A percentile compares a stretch with the other conserved stretches of the same genome.
phyloP scores from a whole-genome alignment of 2,888 invertebrate species.

The Octodonta nipae region DNA sequence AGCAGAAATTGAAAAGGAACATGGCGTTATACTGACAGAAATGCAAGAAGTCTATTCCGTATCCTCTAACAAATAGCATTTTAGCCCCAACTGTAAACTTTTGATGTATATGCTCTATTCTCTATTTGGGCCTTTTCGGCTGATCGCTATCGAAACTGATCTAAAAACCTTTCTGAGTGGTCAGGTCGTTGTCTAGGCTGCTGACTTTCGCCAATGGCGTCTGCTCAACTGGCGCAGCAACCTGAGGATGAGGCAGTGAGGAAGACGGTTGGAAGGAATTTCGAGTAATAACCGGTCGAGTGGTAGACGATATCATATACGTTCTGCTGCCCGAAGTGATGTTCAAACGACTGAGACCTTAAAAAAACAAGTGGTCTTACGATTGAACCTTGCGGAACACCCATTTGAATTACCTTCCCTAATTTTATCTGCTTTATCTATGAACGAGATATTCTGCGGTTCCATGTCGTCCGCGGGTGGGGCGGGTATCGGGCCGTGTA shows the following conservation, averaged over 20 bases:
- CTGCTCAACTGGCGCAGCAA: constrained; percentile 20
- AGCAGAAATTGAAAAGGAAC: too few relatives aligned
- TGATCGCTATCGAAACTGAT: constrained; percentile 83
- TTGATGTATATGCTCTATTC: too few relatives aligned
- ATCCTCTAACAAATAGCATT: too few relatives aligned
- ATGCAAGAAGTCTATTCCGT: too few relatives aligned
- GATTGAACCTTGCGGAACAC: too few relatives aligned
- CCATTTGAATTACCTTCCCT: constrained; percentile 31
- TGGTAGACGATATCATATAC: constrained; percentile 80
- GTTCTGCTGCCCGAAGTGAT: constrained; percentile 80
- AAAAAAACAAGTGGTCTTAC: too few relatives aligned
- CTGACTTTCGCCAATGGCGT: constrained; percentile 37
- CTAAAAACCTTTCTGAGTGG: constrained; percentile 74
- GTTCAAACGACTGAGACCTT: constrained; percentile 62
- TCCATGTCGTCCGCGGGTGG: constrained; percentile 77
- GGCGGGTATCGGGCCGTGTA: constrained; percentile 48
- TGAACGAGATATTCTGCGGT: constrained; percentile 85
- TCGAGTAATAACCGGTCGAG: constrained; percentile 55
- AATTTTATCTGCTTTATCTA: constrained; percentile 47
- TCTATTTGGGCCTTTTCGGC: constrained; percentile 80
- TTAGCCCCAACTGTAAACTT: too few relatives aligned
- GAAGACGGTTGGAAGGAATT: constrained; percentile 51
- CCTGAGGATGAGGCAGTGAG: constrained; percentile 13
- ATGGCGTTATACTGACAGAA: too few relatives aligned
- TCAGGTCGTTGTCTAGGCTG: constrained; percentile 38